Evolutionary conservation across 2,113 vertebrate species (phyloP).

Genomic region (Lepus timidus): DNA sequence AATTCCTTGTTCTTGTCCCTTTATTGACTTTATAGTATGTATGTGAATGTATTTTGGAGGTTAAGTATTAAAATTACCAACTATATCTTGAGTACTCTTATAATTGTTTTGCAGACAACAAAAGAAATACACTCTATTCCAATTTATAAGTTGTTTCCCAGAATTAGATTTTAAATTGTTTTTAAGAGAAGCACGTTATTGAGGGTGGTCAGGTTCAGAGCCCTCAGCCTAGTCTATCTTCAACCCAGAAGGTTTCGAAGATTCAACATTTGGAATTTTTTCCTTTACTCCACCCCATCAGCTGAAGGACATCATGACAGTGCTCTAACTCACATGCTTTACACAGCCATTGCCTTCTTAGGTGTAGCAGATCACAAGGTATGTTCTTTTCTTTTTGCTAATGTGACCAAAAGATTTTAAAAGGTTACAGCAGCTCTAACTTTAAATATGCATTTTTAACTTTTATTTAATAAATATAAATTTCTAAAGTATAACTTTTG

Average conservation of each 20-base stretch:
- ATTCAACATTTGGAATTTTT: slow-evolving; percentile 50
- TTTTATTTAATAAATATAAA: too few species aligned
- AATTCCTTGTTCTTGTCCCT: background rate
- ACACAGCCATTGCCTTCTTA: slow-evolving; percentile 95
- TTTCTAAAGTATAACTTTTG: too few species aligned
- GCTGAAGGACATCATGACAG: slow-evolving; percentile 99
- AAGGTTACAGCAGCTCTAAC: slow-evolving; percentile 3
- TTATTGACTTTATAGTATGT: background rate
- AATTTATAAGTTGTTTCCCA: slow-evolving; percentile 21
- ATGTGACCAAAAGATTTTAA: slow-evolving; percentile 22
- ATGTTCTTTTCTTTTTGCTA: slow-evolving; percentile 69
- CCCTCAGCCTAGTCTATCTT: background rate
- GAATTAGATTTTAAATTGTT: slow-evolving; percentile 55
- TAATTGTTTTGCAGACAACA: slow-evolving; percentile 15
- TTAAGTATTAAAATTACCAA: slow-evolving; percentile 18
- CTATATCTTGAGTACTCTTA: background rate
- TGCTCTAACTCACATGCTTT: slow-evolving; percentile 96
- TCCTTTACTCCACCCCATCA: slow-evolving; percentile 89
- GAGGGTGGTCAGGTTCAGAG: background rate
- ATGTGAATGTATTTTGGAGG: background rate
- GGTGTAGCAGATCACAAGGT: slow-evolving; percentile 99
- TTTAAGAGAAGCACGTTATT: slow-evolving; percentile 42
- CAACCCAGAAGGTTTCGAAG: background rate
- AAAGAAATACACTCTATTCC: background rate
- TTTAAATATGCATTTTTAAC: background rate